phyloP scores from a whole-genome alignment of 2,888 invertebrate genomes.

The Globia sparganii region DNA sequence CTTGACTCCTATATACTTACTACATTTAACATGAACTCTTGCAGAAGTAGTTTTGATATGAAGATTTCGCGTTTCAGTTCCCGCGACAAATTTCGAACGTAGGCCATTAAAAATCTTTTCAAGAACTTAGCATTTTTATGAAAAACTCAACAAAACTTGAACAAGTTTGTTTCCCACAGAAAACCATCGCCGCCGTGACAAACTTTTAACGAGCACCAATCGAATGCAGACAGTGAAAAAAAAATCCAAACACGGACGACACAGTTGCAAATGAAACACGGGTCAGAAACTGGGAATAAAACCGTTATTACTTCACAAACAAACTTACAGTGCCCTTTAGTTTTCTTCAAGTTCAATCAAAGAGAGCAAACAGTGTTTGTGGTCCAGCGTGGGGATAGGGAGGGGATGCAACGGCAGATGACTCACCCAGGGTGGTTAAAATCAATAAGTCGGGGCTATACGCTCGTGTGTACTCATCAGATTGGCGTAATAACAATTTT shows the following conservation, averaged over 20 bases:
- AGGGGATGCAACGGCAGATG: conserved; percentile 77
- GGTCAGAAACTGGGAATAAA: conserved; percentile 68
- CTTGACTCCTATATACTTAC: not conserved
- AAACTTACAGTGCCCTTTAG: conserved; percentile 75
- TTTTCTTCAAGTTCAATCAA: conserved; percentile 86
- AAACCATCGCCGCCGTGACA: conserved; percentile 45
- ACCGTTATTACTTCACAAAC: conserved; percentile 77
- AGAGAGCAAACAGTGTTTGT: conserved; percentile 82
- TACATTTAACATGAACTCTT: not conserved
- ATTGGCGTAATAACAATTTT: conserved; percentile 65
- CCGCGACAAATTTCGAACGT: not conserved
- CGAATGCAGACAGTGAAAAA: conserved; percentile 72
- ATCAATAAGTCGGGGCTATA: conserved; percentile 83
- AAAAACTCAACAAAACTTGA: conserved; percentile 39
- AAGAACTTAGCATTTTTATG: conserved; percentile 36
- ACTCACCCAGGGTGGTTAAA: conserved; percentile 85
- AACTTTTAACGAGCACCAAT: conserved; percentile 79
- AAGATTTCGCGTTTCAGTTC: not conserved
- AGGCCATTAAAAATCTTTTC: conserved; percentile 36
- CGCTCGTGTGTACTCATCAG: conserved; percentile 60
- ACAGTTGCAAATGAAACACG: conserved; percentile 47
- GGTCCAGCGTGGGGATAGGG: conserved; percentile 71
- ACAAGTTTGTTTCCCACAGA: conserved; percentile 47
- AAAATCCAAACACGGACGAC: conserved; percentile 50
- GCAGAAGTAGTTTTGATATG: not conserved